These are phyloP conservation scores for Urocolius indicus DNA, from an alignment of 2,113 vertebrate genomes.

Conservation along the genomic window DNA sequence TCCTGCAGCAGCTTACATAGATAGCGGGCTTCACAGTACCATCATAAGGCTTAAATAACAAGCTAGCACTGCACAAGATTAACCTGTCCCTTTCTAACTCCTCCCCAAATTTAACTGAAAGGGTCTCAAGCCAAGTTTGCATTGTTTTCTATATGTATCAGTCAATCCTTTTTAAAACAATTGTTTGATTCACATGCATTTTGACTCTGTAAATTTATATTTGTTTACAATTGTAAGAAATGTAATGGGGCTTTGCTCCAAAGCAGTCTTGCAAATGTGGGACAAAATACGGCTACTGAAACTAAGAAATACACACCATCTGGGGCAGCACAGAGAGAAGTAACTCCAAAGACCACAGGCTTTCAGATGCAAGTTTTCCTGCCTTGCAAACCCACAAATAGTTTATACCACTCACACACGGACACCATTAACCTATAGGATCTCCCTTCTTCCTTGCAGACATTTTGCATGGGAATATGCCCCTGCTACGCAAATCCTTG, in stretches of 20 bases:
- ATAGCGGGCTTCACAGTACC: neutral
- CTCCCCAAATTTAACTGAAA: neutral
- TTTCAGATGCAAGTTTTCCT: neutral
- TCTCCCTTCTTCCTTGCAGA: neutral
- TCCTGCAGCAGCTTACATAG: neutral
- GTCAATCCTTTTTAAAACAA: neutral
- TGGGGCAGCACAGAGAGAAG: fast-evolving
- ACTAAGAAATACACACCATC: neutral
- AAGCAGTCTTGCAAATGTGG: neutral
- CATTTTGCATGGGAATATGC: neutral
- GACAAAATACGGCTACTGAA: neutral
- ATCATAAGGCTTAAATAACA: neutral
- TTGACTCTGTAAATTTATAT: neutral
- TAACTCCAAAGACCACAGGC: neutral
- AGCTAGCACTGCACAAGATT: neutral
- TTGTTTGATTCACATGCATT: neutral
- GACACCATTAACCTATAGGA: neutral
- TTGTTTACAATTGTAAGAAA: neutral
- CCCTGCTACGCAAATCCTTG: neutral
- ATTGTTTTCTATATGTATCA: neutral
- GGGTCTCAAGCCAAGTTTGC: neutral
- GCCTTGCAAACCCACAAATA: neutral
- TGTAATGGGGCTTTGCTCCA: neutral
- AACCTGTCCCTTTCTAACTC: neutral
- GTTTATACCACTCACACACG: neutral